These are phyloP conservation scores for Stigmatopora nigra DNA, from an alignment of 2,113 vertebrate genomes.

Conservation along the genomic window DNA sequence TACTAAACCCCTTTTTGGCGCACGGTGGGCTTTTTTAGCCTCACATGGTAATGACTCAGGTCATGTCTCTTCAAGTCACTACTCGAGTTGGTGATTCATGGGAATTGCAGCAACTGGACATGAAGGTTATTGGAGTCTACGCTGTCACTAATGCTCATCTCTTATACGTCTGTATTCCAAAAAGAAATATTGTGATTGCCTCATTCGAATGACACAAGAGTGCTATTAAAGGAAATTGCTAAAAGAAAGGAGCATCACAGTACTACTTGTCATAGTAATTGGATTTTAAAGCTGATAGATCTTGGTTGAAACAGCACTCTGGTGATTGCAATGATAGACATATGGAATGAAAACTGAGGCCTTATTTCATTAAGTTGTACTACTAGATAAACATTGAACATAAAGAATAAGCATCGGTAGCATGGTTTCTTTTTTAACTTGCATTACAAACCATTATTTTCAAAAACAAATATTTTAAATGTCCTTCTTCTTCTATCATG, in stretches of 20 bases:
- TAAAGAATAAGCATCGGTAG: not conserved
- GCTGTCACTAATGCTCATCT: conserved; percentile 1
- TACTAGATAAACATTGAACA: not conserved
- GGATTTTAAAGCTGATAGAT: conserved; percentile 40
- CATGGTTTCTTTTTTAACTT: not conserved
- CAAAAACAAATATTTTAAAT: not conserved
- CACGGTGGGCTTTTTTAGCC: conserved; percentile 24
- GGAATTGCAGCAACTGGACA: not conserved
- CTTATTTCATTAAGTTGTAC: not conserved
- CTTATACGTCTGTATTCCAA: conserved; percentile 5
- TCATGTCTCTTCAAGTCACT: conserved; percentile 6
- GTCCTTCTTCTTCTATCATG: not conserved
- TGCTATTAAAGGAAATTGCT: conserved; percentile 47
- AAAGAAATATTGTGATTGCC: conserved; percentile 26
- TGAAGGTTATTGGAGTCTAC: not conserved
- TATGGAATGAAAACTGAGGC: conserved; percentile 1
- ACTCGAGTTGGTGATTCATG: not conserved
- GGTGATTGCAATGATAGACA: conserved; percentile 10
- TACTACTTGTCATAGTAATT: conserved; percentile 18
- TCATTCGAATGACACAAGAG: conserved; percentile 27
- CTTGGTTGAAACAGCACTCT: conserved; percentile 18
- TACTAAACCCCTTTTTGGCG: conserved; percentile 40
- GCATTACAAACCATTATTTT: not conserved
- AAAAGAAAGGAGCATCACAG: conserved; percentile 30
- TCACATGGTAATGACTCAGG: conserved; percentile 24